Percentiles rank a stretch among this genome's conserved stretches.
Conservation (phyloP, 92 coral and sea anemone species). For the Blastomussa wellsi region DNA sequence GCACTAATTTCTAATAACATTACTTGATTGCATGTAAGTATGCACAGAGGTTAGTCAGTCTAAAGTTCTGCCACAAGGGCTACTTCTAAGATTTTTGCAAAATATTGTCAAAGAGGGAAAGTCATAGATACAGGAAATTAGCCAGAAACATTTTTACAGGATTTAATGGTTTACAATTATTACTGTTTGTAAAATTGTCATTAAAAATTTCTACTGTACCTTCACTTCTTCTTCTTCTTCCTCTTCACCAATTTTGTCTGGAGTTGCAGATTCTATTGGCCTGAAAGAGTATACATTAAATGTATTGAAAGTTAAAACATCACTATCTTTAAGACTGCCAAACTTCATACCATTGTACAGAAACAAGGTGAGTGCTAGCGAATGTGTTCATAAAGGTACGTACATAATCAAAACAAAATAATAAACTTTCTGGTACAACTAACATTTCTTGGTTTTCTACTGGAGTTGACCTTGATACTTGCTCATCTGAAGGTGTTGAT, state of each 20-base stretch:
- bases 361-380: too few species aligned
- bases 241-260: not conserved
- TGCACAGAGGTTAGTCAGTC: not conserved
- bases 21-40: not conserved
- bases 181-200: not conserved
- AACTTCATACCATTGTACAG: too few species aligned
- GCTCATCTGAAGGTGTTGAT: constrained; percentile 13
- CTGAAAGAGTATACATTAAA: not conserved
- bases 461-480: not conserved
- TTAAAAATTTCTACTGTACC: not conserved
- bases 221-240: constrained; percentile 6
- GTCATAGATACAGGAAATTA: too few species aligned
- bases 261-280: not conserved
- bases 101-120: too few species aligned
- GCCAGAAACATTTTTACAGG: too few species aligned
- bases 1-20: not conserved
- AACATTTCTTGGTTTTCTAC: not conserved
- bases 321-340: not conserved
- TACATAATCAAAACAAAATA: not conserved
- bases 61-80: too few species aligned
- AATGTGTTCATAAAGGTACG: too few species aligned
- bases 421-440: not conserved
- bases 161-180: too few species aligned
- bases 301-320: not conserved
- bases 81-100: too few species aligned